Base-by-base conservation (phyloP, 1,140 invertebrate species). In the Ridgeia piscesae region DNA sequence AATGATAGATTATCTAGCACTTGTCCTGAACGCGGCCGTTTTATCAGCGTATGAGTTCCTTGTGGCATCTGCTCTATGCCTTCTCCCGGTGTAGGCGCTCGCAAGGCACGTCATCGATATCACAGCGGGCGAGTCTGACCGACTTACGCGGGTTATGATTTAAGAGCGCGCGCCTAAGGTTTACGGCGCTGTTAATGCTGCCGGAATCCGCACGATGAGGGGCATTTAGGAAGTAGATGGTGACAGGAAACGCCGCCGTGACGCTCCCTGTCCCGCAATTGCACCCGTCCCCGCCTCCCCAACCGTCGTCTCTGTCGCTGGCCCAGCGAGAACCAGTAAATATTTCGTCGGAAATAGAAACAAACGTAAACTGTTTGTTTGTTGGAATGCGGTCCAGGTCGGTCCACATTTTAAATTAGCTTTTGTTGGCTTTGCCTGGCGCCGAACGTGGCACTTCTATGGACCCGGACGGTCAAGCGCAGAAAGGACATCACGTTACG, bases 311-410 rank as follows among this genome's bases (percentile, higher is more conserved):
- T 9, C 17, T 9, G 58, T 21, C 58, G 8, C 2, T 77, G 14
- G 2, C 1, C 58, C 58, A 77, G 27, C 58, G 6, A 6, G 58
- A 77, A 6, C 58, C 11, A 77, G 58, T 77, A 77, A 77, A 77
- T 31, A 77, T 9, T 77, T 77, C 58, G 58, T 21, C 27, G 14
- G 58, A 77, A 77, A 77, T 77, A 77, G 58, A 77, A 77, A 77
- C 58, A 77, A 77, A 77, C 58, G 27, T 77, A 77, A 77, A 77
- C 58, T 77, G 58, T 77, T 77, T 77, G 58, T 77, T 77, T 77
- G 58, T 77, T 77, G 58, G 58, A 6, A 21, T 27, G 17, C 27
- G 27, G 58, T 77, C 4, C 58, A 77, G 17, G 58, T 77, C 2
- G 58, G 58, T 77, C 58, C 14, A 31, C 14, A 9, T 8, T 77